phyloP scores from a whole-genome alignment of 1,140 invertebrate species.

The Megathymus violae region DNA sequence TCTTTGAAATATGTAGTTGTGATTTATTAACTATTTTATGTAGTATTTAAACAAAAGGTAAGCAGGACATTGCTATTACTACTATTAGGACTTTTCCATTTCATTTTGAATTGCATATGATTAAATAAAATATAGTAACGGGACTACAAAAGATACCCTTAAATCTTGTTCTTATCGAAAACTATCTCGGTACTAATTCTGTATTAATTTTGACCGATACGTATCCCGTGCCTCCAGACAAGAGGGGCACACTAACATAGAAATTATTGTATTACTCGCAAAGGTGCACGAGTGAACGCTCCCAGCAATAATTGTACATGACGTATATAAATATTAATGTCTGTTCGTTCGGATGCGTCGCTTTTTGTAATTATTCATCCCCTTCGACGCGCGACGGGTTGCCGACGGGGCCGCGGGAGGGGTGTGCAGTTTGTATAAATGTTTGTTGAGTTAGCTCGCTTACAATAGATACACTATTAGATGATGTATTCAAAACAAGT shows the following conservation, averaged over 20 bases:
- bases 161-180: too few species aligned
- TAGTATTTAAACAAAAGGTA: too few species aligned
- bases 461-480: slow-evolving; percentile 14
- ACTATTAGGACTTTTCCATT: too few species aligned
- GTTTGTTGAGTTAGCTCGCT: slow-evolving; percentile 15
- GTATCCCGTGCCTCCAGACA: slow-evolving; percentile 6
- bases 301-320: slow-evolving; percentile 55
- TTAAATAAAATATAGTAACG: too few species aligned
- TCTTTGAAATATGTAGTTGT: too few species aligned
- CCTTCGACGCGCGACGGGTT: slow-evolving; percentile 20
- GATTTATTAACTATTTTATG: too few species aligned
- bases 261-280: slow-evolving; percentile 53
- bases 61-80: too few species aligned
- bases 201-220: neutral
- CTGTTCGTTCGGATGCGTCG: slow-evolving; percentile 52
- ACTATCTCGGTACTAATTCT: too few species aligned
- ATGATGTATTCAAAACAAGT: slow-evolving; percentile 7
- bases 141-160: too few species aligned
- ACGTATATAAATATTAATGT: slow-evolving; percentile 68
- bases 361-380: slow-evolving; percentile 43
- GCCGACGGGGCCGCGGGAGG: neutral
- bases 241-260: slow-evolving; percentile 23
- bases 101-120: too few species aligned
- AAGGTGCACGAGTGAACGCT: slow-evolving; percentile 45
- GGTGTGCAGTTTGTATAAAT: neutral